Evolutionary conservation across 2,113 vertebrate genomes (phyloP), one percentile per base, ranked within the genome.

Genomic region (Eulemur rufifrons): DNA sequence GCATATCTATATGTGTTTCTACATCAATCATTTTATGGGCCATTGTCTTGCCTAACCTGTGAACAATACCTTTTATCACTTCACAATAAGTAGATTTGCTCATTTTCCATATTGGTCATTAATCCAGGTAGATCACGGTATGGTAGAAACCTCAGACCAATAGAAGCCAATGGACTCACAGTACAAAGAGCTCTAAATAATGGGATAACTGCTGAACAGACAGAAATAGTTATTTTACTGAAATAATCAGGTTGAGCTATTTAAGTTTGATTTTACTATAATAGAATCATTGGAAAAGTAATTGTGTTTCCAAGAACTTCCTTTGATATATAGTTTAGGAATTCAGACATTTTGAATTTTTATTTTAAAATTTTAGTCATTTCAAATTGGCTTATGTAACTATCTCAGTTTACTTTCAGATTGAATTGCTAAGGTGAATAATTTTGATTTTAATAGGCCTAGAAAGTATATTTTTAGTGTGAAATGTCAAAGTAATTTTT

Each of bases 401-500:
- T 68, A 64, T 25, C 6, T 86, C 86, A 86, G 80, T 95, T 97
- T 94, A 80, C 56, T 93, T 96, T 78, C 59, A 91, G 39, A 74
- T 76, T 91, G 80, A 89, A 97, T 84, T 91, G 23, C 88, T 93
- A 91, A 96, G 37, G 27, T 69, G 42, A 93, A 86, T 80, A 95
- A 74, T 95, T 95, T 91, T 96, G 23, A 95, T 82, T 52, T 95
- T 47, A 78, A 50, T 3, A 20, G 81, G 27, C 37, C 37, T 45
- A 45, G 59, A 92, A 91, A 86, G 37, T 56, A 32, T 77, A 89
- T 77, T 91, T 94, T 95, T 89, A n/a, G n/a, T 95, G 34, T 90
- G 69, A 96, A 93, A 76, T 94, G 17, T 96, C 77, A 77, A 95
- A 92, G 73, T 37, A 23, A 42, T 94, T 37, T 86, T 96, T 94